phyloP scores from a whole-genome alignment of 1,140 invertebrate species.

The Megalopta genalis region DNA sequence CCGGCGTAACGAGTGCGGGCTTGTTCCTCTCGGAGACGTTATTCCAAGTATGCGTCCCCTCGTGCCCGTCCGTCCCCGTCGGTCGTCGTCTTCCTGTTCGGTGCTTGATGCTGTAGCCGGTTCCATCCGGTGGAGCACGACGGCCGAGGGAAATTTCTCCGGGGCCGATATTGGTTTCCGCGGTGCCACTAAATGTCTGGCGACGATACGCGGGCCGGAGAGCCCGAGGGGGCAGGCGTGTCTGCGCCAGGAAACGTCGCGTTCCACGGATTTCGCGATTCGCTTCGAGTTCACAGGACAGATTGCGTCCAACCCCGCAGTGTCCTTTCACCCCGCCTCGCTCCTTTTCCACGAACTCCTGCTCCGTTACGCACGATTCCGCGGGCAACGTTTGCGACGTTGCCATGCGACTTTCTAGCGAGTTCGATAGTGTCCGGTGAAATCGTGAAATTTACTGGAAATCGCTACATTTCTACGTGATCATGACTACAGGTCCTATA shows the following conservation, averaged over 20 bases:
- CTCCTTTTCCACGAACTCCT: too few relatives aligned
- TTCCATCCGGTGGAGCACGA: not conserved
- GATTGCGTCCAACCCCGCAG: slow-evolving; percentile 51
- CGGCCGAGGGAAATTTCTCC: slow-evolving; percentile 51
- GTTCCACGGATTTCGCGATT: slow-evolving; percentile 51
- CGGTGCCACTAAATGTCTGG: slow-evolving; percentile 46
- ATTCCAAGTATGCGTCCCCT: slow-evolving; percentile 53
- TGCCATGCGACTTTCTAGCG: too few relatives aligned
- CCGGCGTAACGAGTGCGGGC: not conserved
- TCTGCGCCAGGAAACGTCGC: slow-evolving; percentile 36
- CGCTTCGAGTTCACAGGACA: slow-evolving; percentile 42
- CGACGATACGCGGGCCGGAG: slow-evolving; percentile 46
- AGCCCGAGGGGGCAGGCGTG: slow-evolving; percentile 1
- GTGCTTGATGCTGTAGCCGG: not conserved
- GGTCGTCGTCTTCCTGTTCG: not conserved
- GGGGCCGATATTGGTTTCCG: slow-evolving; percentile 63
- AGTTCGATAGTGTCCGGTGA: too few relatives aligned
- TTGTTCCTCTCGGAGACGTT: slow-evolving; percentile 35
- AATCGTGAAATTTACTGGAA: too few relatives aligned
- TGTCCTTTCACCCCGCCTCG: not conserved
- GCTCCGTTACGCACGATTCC: too few relatives aligned
- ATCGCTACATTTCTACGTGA: too few relatives aligned
- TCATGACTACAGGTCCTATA: too few relatives aligned
- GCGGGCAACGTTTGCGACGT: too few relatives aligned
- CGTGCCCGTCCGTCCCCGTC: not conserved